A percentile compares a stretch with the other conserved stretches of the same genome.
Conservation (phyloP, 2,113 vertebrate species). For the Misgurnus mizolepis region DNA sequence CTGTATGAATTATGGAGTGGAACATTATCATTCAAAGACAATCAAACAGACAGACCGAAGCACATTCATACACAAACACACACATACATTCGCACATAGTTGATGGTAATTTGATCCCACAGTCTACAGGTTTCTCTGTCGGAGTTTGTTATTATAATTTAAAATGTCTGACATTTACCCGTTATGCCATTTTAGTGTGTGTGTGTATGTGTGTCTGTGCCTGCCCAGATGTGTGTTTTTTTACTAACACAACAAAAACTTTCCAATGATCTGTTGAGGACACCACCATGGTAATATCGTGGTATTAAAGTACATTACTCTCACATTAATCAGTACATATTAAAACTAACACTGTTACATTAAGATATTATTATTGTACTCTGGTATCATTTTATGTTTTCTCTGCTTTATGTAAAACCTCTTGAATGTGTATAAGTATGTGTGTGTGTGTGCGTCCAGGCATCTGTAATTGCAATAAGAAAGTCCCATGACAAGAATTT, state of each 20-base stretch:
- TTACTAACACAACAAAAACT: not conserved
- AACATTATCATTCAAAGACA: conserved; percentile 34
- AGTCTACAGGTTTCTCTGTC: conserved; percentile 19
- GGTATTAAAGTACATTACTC: not conserved
- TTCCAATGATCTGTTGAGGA: not conserved
- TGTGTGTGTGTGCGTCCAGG: conserved; percentile 1
- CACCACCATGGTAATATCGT: not conserved
- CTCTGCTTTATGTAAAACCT: conserved; percentile 47
- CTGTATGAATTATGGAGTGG: conserved; percentile 27
- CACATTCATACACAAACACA: not conserved
- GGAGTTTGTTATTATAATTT: conserved; percentile 30
- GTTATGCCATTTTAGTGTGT: conserved; percentile 3
- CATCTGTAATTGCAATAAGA: conserved; percentile 39
- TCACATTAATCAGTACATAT: too few relatives aligned
- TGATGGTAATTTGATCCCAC: conserved; percentile 24
- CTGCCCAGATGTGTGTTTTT: not conserved
- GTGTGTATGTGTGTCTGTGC: conserved; percentile 20
- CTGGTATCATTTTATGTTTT: conserved; percentile 6
- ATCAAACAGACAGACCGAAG: not conserved
- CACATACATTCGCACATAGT: not conserved
- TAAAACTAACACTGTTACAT: too few relatives aligned
- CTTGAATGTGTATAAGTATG: conserved; percentile 25
- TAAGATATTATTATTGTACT: too few relatives aligned
- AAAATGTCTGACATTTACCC: conserved; percentile 22
- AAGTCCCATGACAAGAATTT: conserved; percentile 24